phyloP scores from a whole-genome alignment of 2,797 vertebrate genomes.

The Iguana delicatissima region DNA sequence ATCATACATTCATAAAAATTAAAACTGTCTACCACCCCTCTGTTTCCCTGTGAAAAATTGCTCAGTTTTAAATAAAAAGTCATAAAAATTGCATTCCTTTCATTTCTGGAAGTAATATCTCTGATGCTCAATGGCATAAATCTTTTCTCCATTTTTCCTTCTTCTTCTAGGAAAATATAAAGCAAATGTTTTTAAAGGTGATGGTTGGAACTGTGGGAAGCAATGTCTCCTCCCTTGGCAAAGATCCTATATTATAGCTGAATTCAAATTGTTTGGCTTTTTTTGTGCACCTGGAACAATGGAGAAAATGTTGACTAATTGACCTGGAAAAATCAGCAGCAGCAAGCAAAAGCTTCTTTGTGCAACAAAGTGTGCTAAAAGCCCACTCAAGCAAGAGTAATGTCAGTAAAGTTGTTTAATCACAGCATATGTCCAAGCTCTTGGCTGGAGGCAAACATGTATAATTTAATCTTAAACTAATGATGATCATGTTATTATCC shows the following conservation, averaged over 20 bases:
- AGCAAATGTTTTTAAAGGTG: slow-evolving; percentile 69
- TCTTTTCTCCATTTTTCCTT: slow-evolving; percentile 76
- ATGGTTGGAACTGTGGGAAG: slow-evolving; percentile 53
- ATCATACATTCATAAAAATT: slow-evolving; percentile 76
- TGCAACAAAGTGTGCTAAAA: slow-evolving; percentile 32
- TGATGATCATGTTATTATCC: background rate
- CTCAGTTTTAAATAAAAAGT: slow-evolving; percentile 75
- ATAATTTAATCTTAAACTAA: background rate
- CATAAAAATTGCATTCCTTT: slow-evolving; percentile 80
- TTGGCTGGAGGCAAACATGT: background rate
- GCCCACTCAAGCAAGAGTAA: background rate
- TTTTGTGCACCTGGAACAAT: slow-evolving; percentile 15
- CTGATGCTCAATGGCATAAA: slow-evolving; percentile 78
- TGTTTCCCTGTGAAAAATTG: slow-evolving; percentile 77
- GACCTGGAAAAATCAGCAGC: slow-evolving; percentile 11
- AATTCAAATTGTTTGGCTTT: slow-evolving; percentile 9
- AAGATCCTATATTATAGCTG: slow-evolving; percentile 53
- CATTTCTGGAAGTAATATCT: slow-evolving; percentile 80
- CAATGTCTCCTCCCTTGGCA: slow-evolving; percentile 35
- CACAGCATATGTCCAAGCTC: background rate
- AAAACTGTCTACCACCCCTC: slow-evolving; percentile 67
- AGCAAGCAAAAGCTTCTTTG: background rate
- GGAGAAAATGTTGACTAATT: slow-evolving; percentile 42
- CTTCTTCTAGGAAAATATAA: slow-evolving; percentile 74
- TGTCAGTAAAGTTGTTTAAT: background rate